These are phyloP conservation scores for Polydrusus tereticollis DNA, from an alignment of 2,888 invertebrate species.

Conservation along the genomic window DNA sequence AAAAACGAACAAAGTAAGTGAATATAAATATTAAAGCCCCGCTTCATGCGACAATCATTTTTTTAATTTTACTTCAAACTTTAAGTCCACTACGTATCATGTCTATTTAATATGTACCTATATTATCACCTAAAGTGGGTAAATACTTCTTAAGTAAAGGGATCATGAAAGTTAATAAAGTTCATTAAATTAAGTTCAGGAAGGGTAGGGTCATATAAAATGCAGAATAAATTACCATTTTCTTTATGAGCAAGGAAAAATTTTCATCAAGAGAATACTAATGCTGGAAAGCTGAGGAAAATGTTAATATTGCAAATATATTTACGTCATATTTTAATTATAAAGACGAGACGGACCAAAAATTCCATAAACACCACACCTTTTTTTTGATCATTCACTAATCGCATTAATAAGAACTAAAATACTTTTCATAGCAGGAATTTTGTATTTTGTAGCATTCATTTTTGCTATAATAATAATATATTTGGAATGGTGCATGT, in stretches of 20 bases:
- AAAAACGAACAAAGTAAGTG: no score
- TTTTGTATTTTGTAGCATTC: no score
- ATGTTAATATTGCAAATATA: neutral
- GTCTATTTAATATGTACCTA: no score
- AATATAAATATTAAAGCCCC: no score
- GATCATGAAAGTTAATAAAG: conserved; percentile 1
- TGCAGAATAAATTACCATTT: conserved; percentile 11
- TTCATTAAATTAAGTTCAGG: neutral
- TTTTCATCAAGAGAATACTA: conserved; percentile 6
- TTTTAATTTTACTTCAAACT: neutral
- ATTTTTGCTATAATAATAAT: no score
- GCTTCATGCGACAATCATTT: no score
- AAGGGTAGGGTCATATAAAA: conserved; percentile 2
- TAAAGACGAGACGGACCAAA: neutral
- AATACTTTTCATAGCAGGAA: no score
- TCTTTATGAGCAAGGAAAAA: neutral
- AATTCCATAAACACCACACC: neutral
- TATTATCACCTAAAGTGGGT: neutral
- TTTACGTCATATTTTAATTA: neutral
- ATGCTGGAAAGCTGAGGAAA: neutral
- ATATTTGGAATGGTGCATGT: no score
- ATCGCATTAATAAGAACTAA: no score
- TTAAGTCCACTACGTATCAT: no score
- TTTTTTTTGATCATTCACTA: no score
- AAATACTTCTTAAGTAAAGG: neutral